phyloP scores from a whole-genome alignment of 2,797 vertebrate species.

The Sebastes dallii region DNA sequence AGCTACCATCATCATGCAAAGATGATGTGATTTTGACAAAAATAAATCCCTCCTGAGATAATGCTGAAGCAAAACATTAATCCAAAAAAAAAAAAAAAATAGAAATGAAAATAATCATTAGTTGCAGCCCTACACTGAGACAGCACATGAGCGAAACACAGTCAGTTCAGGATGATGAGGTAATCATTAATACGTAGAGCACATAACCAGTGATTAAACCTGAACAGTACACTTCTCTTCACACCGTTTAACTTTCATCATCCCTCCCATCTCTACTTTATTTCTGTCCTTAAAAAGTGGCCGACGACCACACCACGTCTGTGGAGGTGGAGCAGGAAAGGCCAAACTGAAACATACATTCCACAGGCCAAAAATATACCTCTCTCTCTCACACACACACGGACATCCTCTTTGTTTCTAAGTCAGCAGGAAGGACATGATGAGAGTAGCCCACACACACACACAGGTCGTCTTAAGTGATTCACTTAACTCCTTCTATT shows the following conservation, averaged over 20 bases:
- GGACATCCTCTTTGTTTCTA: constrained; percentile 48
- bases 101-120: too few relatives aligned
- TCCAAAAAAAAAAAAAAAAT: too few relatives aligned
- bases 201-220: not conserved
- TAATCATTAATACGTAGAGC: not conserved
- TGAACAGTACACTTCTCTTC: not conserved
- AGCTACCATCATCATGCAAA: too few relatives aligned
- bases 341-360: constrained; percentile 54
- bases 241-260: not conserved
- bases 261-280: not conserved
- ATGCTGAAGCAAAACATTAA: too few relatives aligned
- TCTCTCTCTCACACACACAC: constrained; percentile 7
- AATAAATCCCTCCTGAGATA: too few relatives aligned
- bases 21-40: too few relatives aligned
- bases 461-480: not conserved
- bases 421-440: constrained; percentile 50
- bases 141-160: rapidly evolving
- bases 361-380: constrained; percentile 58
- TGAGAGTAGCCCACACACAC: not conserved
- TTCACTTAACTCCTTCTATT: not conserved
- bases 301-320: not conserved
- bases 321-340: constrained; percentile 69
- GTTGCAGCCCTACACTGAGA: not conserved
- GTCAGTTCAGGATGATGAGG: not conserved
- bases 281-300: not conserved